Conservation (phyloP, 2,113 vertebrate species). For the Platysteira castanea region DNA sequence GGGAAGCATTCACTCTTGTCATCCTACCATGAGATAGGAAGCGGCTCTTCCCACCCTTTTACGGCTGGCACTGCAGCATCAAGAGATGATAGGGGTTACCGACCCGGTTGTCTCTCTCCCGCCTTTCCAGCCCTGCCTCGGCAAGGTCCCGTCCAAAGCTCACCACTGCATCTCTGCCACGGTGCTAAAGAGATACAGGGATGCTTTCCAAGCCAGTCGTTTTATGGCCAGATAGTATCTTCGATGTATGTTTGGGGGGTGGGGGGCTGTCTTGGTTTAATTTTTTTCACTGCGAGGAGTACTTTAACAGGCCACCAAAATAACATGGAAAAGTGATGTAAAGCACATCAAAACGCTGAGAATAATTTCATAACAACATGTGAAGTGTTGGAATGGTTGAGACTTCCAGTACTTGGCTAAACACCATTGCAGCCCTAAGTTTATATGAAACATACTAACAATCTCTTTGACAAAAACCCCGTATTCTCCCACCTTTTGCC, state of each 20-base stretch:
- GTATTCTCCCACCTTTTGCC: background rate
- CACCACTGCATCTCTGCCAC: accelerated
- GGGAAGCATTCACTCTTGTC: background rate
- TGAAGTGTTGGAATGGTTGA: background rate
- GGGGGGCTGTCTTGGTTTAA: background rate
- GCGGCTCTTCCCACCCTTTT: background rate
- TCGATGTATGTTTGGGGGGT: too few relatives aligned
- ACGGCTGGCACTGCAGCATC: background rate
- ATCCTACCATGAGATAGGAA: background rate
- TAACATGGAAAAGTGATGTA: background rate
- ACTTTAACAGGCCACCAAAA: background rate
- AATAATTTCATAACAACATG: background rate
- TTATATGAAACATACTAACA: background rate
- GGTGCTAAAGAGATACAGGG: background rate
- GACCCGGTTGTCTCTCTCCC: accelerated
- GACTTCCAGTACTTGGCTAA: background rate
- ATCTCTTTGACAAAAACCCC: background rate
- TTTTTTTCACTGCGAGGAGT: background rate
- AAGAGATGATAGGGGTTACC: background rate
- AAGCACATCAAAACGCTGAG: background rate
- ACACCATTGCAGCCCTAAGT: background rate
- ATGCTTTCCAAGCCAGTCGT: background rate
- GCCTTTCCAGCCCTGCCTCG: background rate
- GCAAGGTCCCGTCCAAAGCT: background rate
- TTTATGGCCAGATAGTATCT: background rate